These are phyloP conservation scores for Cynodonichthys magdalenae DNA, from an alignment of 2,797 vertebrate species.

Conservation along the genomic window DNA sequence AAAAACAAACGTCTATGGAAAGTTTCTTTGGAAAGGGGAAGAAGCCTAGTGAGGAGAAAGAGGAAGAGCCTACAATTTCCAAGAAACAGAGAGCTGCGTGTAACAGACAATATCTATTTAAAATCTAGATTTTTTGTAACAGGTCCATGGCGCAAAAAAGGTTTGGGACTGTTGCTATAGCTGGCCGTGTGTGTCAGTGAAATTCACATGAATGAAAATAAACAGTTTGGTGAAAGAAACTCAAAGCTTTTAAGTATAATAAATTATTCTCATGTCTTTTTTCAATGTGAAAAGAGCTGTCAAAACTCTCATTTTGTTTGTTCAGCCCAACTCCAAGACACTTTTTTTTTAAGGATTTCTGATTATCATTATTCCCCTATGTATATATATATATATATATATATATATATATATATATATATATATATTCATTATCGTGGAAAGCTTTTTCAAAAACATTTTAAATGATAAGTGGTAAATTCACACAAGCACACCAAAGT, in stretches of 20 bases:
- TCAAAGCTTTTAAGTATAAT: neutral
- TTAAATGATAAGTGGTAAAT: neutral
- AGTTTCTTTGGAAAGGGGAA: too few species aligned
- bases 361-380: neutral
- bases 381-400: too few species aligned
- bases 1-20: too few species aligned
- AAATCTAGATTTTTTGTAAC: too few species aligned
- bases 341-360: neutral
- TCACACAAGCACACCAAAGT: neutral
- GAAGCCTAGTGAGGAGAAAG: too few species aligned
- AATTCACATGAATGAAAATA: slow-evolving; percentile 3
- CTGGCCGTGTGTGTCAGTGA: slow-evolving; percentile 23
- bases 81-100: too few species aligned
- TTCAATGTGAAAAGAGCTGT: neutral
- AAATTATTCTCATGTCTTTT: neutral
- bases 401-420: too few species aligned
- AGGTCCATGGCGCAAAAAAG: too few species aligned
- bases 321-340: neutral
- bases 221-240: neutral
- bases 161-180: slow-evolving; percentile 3
- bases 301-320: neutral
- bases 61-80: too few species aligned
- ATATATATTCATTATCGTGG: too few species aligned
- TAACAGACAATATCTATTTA: too few species aligned
- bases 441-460: too few species aligned